These are phyloP conservation scores for Cardinalis cardinalis DNA, from an alignment of 2,113 vertebrate genomes.

Conservation along the genomic window DNA sequence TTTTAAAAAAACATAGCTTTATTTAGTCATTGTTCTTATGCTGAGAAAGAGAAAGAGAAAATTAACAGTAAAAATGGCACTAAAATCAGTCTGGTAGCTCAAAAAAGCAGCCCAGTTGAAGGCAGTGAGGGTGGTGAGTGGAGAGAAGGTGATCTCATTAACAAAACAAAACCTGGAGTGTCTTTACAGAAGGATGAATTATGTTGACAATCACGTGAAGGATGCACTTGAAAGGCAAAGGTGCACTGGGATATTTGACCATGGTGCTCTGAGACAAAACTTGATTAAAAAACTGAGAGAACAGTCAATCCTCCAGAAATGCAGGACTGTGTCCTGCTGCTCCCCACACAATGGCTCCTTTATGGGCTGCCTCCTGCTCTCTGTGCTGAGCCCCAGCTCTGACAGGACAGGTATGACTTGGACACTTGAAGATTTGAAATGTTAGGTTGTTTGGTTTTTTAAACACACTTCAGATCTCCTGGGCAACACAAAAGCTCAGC, in stretches of 20 bases:
- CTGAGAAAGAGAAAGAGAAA: not conserved
- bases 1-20: not conserved
- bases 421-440: not conserved
- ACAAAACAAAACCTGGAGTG: slow-evolving; percentile 27
- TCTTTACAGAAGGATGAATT: slow-evolving; percentile 24
- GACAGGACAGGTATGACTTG: not conserved
- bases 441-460: not conserved
- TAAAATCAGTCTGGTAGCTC: not conserved
- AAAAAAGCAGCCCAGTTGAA: not conserved
- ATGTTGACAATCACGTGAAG: not conserved
- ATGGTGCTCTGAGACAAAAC: not conserved
- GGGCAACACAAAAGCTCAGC: not conserved
- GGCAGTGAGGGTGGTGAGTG: not conserved
- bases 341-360: slow-evolving; percentile 31
- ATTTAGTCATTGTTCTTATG: not conserved
- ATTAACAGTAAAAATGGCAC: not conserved
- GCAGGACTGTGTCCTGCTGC: slow-evolving; percentile 20
- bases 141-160: not conserved
- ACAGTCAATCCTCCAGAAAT: slow-evolving; percentile 18
- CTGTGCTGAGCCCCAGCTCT: not conserved
- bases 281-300: slow-evolving; percentile 34
- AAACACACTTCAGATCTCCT: not conserved
- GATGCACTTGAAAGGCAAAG: slow-evolving; percentile 47
- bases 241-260: slow-evolving; percentile 23
- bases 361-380: slow-evolving; percentile 3